phyloP scores from a whole-genome alignment of 2,113 vertebrate species.

The Rhynchopsitta pachyrhyncha region DNA sequence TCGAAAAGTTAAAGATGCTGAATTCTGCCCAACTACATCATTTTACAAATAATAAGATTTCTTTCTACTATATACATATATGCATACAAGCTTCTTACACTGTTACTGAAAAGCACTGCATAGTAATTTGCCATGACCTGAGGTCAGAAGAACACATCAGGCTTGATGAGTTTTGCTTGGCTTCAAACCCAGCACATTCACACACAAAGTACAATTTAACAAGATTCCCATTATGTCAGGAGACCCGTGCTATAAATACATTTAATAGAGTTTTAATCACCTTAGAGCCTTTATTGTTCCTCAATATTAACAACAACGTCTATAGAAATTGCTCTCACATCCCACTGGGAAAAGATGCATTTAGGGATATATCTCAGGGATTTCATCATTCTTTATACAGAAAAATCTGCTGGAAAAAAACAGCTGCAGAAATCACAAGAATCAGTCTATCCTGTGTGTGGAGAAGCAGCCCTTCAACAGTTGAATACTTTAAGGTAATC shows the following conservation, averaged over 20 bases:
- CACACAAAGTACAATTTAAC: not conserved
- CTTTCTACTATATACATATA: not conserved
- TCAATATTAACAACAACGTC: not conserved
- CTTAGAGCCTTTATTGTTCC: not conserved
- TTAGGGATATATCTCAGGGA: not conserved
- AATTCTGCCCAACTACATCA: not conserved
- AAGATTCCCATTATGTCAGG: not conserved
- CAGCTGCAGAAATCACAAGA: not conserved
- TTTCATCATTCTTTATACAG: not conserved
- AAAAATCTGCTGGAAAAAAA: not conserved
- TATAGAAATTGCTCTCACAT: not conserved
- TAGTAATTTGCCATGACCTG: not conserved
- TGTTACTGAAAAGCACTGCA: not conserved
- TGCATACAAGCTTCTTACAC: not conserved
- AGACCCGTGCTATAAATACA: not conserved
- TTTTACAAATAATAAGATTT: not conserved
- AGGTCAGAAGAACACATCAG: not conserved
- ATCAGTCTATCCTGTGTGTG: not conserved
- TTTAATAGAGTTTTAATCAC: not conserved
- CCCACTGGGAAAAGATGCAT: not conserved
- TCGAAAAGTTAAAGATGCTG: not conserved
- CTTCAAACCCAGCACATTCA: not conserved
- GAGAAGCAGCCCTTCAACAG: not conserved
- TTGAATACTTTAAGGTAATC: not conserved
- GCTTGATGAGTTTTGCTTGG: not conserved